A percentile compares a stretch with the other conserved stretches of the same genome.
phyloP scores from a whole-genome alignment of 2,113 vertebrate genomes.

The Ochotona curzoniae region DNA sequence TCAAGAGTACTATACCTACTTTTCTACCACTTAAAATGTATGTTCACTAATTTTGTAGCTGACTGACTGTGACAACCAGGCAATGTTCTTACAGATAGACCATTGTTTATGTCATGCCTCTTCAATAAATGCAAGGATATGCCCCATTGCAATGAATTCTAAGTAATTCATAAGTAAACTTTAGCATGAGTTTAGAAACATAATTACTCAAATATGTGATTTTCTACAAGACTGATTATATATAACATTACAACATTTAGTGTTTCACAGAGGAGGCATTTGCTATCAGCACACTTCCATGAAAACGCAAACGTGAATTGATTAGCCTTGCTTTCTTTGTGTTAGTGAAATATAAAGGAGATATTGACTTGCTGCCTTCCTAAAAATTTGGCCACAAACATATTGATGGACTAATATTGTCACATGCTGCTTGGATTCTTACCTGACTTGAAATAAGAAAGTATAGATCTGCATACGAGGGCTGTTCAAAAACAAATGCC shows the following conservation, averaged over 20 bases:
- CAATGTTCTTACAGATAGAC: background rate
- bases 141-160: background rate
- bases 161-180: background rate
- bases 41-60: constrained; percentile 11
- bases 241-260: background rate
- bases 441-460: background rate
- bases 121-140: background rate
- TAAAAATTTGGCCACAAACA: background rate
- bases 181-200: background rate
- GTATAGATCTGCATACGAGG: background rate
- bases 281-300: background rate
- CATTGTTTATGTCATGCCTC: background rate
- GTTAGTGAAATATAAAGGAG: background rate
- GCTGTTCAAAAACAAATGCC: background rate
- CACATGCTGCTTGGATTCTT: background rate
- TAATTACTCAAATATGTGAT: background rate
- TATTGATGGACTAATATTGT: background rate
- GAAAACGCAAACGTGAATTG: background rate
- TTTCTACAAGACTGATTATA: background rate
- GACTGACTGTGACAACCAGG: background rate
- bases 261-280: background rate
- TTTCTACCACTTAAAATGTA: background rate
- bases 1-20: background rate
- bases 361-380: background rate
- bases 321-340: background rate